Evolutionary conservation across 2,888 invertebrate genomes (phyloP).

Genomic region (Phyllotreta cruciferae): DNA sequence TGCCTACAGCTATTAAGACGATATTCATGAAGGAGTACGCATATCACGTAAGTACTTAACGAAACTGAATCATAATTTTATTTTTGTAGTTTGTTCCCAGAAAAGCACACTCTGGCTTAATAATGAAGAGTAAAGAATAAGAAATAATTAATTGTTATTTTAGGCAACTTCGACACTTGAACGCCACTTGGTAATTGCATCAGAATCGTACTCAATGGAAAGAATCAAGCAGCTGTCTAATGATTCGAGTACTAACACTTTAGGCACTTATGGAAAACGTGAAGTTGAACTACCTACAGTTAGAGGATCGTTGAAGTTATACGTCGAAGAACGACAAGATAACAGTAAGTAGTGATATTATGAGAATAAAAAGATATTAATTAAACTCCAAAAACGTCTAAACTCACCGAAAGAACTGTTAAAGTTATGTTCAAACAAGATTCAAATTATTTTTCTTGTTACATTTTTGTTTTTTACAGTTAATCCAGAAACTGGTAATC

Average conservation of each 20-base stretch:
- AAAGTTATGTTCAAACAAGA: neutral
- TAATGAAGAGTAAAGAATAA: no score
- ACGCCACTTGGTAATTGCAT: conserved; percentile 84
- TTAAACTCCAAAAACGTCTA: no score
- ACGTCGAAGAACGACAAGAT: conserved; percentile 73
- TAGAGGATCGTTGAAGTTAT: conserved; percentile 71
- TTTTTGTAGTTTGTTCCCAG: no score
- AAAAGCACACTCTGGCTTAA: no score
- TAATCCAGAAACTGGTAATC: conserved; percentile 38
- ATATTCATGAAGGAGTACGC: conserved; percentile 81
- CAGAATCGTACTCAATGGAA: conserved; percentile 81
- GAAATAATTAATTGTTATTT: conserved; percentile 38
- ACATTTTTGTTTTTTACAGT: conserved; percentile 21
- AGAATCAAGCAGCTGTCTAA: conserved; percentile 75
- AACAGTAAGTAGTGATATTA: conserved; percentile 68
- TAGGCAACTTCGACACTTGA: conserved; percentile 85
- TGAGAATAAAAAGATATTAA: no score
- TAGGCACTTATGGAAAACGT: conserved; percentile 45
- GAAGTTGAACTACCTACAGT: conserved; percentile 73
- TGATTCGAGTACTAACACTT: conserved; percentile 64
- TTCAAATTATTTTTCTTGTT: conserved; percentile 26
- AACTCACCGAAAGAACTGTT: no score
- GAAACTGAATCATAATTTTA: neutral
- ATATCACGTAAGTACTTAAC: conserved; percentile 72
- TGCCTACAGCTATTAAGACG: conserved; percentile 84